phyloP scores from a whole-genome alignment of 2,888 invertebrate genomes.

The Acleris cristana region DNA sequence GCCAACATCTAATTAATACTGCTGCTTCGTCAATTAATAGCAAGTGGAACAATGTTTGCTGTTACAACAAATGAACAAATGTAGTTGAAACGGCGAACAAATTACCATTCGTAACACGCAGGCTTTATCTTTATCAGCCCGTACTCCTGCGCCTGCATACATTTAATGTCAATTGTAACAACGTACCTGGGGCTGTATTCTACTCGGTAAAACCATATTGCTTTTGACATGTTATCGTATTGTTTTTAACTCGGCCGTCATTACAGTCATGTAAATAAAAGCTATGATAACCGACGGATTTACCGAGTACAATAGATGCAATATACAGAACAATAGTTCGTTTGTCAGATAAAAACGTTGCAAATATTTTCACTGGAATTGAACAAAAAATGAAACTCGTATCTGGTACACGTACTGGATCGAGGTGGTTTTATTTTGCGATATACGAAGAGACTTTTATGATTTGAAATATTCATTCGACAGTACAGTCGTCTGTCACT shows the following conservation, averaged over 20 bases:
- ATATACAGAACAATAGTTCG: slow-evolving; percentile 8
- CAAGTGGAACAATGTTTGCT: background rate
- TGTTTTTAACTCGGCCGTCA: too few species aligned
- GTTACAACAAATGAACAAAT: background rate
- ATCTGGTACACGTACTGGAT: too few species aligned
- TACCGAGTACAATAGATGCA: too few species aligned
- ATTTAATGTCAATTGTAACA: slow-evolving; percentile 21
- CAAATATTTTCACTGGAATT: background rate
- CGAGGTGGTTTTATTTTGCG: too few species aligned
- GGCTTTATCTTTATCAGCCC: slow-evolving; percentile 6
- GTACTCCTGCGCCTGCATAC: slow-evolving; percentile 20
- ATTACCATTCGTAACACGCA: slow-evolving; percentile 22
- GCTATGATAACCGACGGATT: too few species aligned
- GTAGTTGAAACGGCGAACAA: background rate
- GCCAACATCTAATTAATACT: slow-evolving; percentile 10
- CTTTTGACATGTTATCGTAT: too few species aligned
- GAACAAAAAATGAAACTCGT: background rate
- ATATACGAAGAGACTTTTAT: too few species aligned
- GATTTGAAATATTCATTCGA: too few species aligned
- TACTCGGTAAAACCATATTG: too few species aligned
- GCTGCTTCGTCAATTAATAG: slow-evolving; percentile 12
- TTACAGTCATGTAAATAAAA: too few species aligned
- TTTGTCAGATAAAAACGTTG: background rate
- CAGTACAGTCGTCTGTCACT: too few species aligned
- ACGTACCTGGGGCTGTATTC: background rate